Percentiles rank a stretch among this genome's conserved stretches.
These are phyloP conservation scores for Sphecodes monilicornis DNA, from an alignment of 2,888 invertebrate genomes.

Conservation along the genomic window DNA sequence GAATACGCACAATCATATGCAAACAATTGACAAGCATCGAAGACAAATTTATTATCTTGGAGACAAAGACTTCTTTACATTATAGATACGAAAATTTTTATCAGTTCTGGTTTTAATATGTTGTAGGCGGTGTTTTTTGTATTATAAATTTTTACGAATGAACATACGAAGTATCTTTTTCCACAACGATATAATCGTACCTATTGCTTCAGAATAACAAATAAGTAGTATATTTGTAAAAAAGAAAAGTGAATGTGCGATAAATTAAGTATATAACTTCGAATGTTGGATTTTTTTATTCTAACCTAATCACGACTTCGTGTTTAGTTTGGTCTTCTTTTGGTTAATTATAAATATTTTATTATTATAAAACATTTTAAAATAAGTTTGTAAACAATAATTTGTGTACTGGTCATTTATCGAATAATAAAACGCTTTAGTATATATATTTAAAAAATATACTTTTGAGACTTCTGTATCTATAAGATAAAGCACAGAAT, in stretches of 20 bases:
- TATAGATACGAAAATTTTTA: slow-evolving; percentile 34
- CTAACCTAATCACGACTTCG: slow-evolving; percentile 34
- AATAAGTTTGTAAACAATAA: background rate
- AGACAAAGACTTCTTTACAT: slow-evolving; percentile 23
- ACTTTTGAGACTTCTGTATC: background rate
- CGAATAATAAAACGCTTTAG: background rate
- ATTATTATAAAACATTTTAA: slow-evolving; percentile 2
- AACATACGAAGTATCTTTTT: background rate
- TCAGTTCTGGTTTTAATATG: slow-evolving; percentile 1
- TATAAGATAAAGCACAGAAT: slow-evolving; percentile 19
- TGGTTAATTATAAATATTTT: background rate
- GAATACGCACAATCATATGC: background rate
- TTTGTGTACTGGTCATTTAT: background rate
- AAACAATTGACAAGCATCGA: background rate
- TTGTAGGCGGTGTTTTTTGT: background rate
- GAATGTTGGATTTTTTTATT: background rate
- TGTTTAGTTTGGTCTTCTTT: background rate
- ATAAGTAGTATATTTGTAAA: background rate
- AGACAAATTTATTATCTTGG: slow-evolving; percentile 14
- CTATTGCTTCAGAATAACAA: background rate
- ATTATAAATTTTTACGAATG: slow-evolving; percentile 15
- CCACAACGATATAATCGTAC: background rate
- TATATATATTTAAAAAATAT: background rate
- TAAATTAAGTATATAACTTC: background rate
- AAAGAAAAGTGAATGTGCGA: slow-evolving; percentile 13